A percentile compares a stretch with the other conserved stretches of the same genome.
Conservation (phyloP, 1,140 invertebrate species). For the Pemphigus obesinymphae region DNA sequence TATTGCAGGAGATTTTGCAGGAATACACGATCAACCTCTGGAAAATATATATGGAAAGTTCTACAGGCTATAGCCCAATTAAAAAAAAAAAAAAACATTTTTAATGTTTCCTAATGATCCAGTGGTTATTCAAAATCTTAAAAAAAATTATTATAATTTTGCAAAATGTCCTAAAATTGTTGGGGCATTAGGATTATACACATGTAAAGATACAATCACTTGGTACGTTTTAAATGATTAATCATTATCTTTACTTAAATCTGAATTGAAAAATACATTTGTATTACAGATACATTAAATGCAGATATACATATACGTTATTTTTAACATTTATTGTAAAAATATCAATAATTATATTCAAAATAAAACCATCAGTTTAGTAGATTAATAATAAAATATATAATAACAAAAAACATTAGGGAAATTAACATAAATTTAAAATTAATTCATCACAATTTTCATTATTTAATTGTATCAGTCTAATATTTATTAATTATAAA, state of each 20-base stretch:
- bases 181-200: slow-evolving; percentile 52
- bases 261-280: not conserved
- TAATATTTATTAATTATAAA: too few relatives aligned
- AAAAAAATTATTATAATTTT: slow-evolving; percentile 48
- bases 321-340: not conserved
- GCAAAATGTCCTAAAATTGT: slow-evolving; percentile 50
- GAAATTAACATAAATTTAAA: too few relatives aligned
- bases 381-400: too few relatives aligned
- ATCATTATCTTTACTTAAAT: not conserved
- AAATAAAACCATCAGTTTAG: too few relatives aligned
- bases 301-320: not conserved
- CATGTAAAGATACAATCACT: slow-evolving; percentile 50
- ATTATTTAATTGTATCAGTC: too few relatives aligned
- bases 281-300: not conserved
- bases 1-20: slow-evolving; percentile 46
- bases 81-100: slow-evolving; percentile 41
- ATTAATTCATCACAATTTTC: too few relatives aligned
- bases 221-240: slow-evolving; percentile 13
- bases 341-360: too few relatives aligned
- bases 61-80: slow-evolving; percentile 45
- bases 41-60: slow-evolving; percentile 45
- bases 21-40: slow-evolving; percentile 46
- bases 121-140: slow-evolving; percentile 43
- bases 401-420: too few relatives aligned
- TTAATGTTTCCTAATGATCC: slow-evolving; percentile 46